A percentile compares a stretch with the other conserved stretches of the same genome.
These are phyloP conservation scores for Dendroctonus valens DNA, from an alignment of 1,140 invertebrate species.

Conservation along the genomic window DNA sequence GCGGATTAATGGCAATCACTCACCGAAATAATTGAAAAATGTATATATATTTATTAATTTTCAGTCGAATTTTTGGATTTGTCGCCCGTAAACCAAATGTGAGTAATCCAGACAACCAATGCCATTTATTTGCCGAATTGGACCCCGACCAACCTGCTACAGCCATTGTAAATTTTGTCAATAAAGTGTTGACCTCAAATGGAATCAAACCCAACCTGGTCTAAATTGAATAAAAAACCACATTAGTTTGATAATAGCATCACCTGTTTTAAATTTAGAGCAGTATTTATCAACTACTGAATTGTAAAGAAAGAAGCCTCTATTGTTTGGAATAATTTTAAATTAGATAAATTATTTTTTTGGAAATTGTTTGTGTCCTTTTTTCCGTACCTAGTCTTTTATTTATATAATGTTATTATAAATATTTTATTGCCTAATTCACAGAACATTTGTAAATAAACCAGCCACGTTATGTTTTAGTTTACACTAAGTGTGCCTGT, in stretches of 20 bases:
- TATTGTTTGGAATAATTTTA: slow-evolving; percentile 7
- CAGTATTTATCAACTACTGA: slow-evolving; percentile 18
- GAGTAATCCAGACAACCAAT: slow-evolving; percentile 87
- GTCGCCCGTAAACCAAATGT: slow-evolving; percentile 81
- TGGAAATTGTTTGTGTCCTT: slow-evolving; percentile 9
- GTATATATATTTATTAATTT: slow-evolving; percentile 33
- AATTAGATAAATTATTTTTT: slow-evolving; percentile 12
- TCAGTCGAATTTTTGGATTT: slow-evolving; percentile 89
- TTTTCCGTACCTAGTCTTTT: slow-evolving; percentile 20
- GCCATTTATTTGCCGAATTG: slow-evolving; percentile 94
- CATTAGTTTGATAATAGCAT: no score
- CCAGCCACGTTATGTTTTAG: slow-evolving; percentile 8
- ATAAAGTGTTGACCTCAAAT: slow-evolving; percentile 78
- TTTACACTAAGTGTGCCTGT: slow-evolving; percentile 41
- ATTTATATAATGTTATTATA: slow-evolving; percentile 21
- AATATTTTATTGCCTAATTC: neutral
- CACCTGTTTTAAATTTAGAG: neutral
- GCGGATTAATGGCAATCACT: no score
- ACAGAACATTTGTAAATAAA: neutral
- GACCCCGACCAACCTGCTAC: slow-evolving; percentile 93
- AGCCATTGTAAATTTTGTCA: slow-evolving; percentile 94
- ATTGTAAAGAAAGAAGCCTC: slow-evolving; percentile 2
- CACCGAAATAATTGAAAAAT: no score
- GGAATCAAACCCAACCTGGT: slow-evolving; percentile 59
- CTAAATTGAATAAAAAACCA: slow-evolving; percentile 39